A percentile compares a stretch with the other conserved stretches of the same genome.
These are phyloP conservation scores for Rousettus leschenaultii DNA, from an alignment of 2,113 vertebrate species.

Conservation along the genomic window DNA sequence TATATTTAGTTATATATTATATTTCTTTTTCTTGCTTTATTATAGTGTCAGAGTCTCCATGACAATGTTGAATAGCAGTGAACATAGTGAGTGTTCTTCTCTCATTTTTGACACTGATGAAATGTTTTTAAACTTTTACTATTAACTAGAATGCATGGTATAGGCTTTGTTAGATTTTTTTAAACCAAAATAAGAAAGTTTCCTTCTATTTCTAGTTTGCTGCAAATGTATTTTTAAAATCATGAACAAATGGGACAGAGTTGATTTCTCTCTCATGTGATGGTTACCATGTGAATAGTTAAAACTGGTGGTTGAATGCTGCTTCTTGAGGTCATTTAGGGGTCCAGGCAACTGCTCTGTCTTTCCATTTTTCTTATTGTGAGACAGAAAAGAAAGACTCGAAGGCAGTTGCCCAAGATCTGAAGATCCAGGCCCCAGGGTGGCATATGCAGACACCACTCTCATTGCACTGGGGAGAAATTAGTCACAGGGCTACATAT, in stretches of 20 bases:
- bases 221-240: not conserved
- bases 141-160: not conserved
- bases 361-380: not conserved
- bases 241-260: not conserved
- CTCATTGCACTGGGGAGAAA: not conserved
- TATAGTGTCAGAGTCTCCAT: not conserved
- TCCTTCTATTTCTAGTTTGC: not conserved
- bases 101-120: not conserved
- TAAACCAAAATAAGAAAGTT: not conserved
- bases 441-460: no score
- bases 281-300: not conserved
- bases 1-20: not conserved
- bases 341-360: not conserved
- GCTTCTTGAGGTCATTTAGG: not conserved
- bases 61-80: not conserved
- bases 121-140: not conserved
- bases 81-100: not conserved
- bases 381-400: not conserved
- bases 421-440: not conserved
- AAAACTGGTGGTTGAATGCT: not conserved
- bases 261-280: not conserved
- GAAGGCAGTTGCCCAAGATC: not conserved
- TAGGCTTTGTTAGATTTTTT: not conserved
- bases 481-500: not conserved
- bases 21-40: slow-evolving; percentile 24